Evolutionary conservation across 2,113 vertebrate species (phyloP), one percentile per base, ranked within the genome.

Genomic region (Labrus mixtus): DNA sequence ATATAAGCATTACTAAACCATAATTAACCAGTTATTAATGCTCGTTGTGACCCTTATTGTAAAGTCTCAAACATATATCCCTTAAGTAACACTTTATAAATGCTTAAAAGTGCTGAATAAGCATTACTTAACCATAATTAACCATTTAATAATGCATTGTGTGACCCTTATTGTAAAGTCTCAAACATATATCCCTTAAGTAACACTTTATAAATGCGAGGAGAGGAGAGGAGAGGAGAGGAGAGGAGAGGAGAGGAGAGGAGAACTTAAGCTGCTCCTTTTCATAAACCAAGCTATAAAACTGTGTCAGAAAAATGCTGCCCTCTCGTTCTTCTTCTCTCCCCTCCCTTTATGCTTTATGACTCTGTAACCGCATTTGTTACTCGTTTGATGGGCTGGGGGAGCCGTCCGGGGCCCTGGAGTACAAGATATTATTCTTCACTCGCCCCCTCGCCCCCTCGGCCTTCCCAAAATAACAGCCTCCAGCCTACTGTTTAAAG

Each of bases 381-480:
- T 94, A 94, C 88, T 92, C 77, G 92, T 93, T 94, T 95, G 92
- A 95, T 91, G 91, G 93, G 93, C 91, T 90, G 82, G 76, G 86
- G 90, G 92, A 93, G 84, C 76, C 79, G 89, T 93, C 91, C 87
- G 67, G 48, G 87, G 86, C 93, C 93, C 93, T 89, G 88, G 85
- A 93, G 91, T 91, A 89, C 91, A 93, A 94, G 89, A 87, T 90
- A 94, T 94, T 94, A 90, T 93, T 93, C 89, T 93, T 92, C 83
- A 4, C 89, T 87, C 83, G 37, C 80, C 84, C 86, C 90, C 79
- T 88, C 75, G 65, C 53, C 87, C 48, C 81, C 79, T 78, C 71
- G 89, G 90, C 93, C 92, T 93, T 93, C 83, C 89, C 93, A 89
- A 92, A 93, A 93, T 93, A 94, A 95, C 94, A 93, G 88, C 89